Conservation (phyloP, 2,888 invertebrate genomes). For the Amblyjoppa fuscipennis region DNA sequence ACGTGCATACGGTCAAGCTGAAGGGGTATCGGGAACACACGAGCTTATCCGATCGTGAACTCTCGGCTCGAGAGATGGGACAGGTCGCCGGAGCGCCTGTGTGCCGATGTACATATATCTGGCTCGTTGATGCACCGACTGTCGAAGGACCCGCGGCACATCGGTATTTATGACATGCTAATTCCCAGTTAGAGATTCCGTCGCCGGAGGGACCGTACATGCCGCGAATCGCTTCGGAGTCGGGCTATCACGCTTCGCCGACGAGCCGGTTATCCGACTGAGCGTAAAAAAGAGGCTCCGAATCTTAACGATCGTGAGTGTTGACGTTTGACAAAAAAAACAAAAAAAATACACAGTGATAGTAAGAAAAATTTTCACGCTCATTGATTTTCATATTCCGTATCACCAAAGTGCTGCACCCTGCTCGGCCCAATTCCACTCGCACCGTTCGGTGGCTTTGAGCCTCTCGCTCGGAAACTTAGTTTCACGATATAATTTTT, state of each 20-base stretch:
- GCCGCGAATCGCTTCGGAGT: slow-evolving; percentile 71
- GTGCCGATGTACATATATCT: slow-evolving; percentile 36
- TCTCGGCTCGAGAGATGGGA: slow-evolving; percentile 9
- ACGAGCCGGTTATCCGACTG: slow-evolving; percentile 15
- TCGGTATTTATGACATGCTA: slow-evolving; percentile 84
- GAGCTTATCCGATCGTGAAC: slow-evolving; percentile 15
- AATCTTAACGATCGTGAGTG: neutral
- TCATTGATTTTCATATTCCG: neutral
- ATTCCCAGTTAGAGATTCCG: slow-evolving; percentile 83
- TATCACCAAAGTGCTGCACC: no score
- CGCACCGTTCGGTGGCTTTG: no score
- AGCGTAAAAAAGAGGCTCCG: slow-evolving; percentile 15
- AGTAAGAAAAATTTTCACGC: neutral
- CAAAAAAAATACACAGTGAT: neutral
- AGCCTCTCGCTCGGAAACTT: no score
- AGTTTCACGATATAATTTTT: no score
- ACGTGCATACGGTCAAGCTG: neutral
- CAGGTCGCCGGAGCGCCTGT: slow-evolving; percentile 18
- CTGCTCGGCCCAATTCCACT: no score
- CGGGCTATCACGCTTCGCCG: slow-evolving; percentile 43
- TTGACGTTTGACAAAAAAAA: neutral
- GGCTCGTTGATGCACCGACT: slow-evolving; percentile 32
- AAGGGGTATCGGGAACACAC: slow-evolving; percentile 9
- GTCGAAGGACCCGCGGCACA: slow-evolving; percentile 65
- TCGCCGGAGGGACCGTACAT: slow-evolving; percentile 76